phyloP scores from a whole-genome alignment of 2,888 invertebrate species.

The Lochmaea capreae region DNA sequence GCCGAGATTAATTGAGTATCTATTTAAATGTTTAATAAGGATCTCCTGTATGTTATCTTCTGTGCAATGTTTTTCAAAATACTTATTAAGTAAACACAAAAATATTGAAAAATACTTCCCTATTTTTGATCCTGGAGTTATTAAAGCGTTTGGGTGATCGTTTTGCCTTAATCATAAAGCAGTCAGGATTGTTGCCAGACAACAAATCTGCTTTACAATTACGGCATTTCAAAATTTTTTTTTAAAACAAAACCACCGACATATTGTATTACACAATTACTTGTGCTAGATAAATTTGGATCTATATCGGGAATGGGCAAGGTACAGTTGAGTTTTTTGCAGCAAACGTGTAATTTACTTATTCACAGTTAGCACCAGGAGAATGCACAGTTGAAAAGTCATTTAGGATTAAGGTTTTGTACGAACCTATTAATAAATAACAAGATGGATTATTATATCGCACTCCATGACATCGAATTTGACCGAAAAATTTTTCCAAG shows the following conservation, averaged over 20 bases:
- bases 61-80: slow-evolving; percentile 15
- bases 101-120: slow-evolving; percentile 14
- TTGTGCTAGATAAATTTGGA: neutral
- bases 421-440: slow-evolving; percentile 35
- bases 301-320: slow-evolving; percentile 6
- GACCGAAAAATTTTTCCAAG: slow-evolving; percentile 47
- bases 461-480: slow-evolving; percentile 43
- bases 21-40: slow-evolving; percentile 14
- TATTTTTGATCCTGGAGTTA: slow-evolving; percentile 21
- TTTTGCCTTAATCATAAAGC: slow-evolving; percentile 18
- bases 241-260: slow-evolving; percentile 7
- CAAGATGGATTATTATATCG: slow-evolving; percentile 42
- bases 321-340: neutral
- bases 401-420: slow-evolving; percentile 43
- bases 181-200: slow-evolving; percentile 7
- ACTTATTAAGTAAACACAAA: slow-evolving; percentile 15
- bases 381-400: slow-evolving; percentile 44
- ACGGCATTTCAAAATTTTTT: slow-evolving; percentile 5
- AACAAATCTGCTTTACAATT: slow-evolving; percentile 10
- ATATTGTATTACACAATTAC: no score
- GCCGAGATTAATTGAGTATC: slow-evolving; percentile 4
- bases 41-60: slow-evolving; percentile 2
- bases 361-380: slow-evolving; percentile 43
- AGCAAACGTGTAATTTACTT: slow-evolving; percentile 28
- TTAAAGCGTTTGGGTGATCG: slow-evolving; percentile 18